Percentiles rank a stretch among this genome's conserved stretches.
Evolutionary conservation across 2,113 vertebrate species (phyloP).

Genomic region (Lasiurus cinereus): DNA sequence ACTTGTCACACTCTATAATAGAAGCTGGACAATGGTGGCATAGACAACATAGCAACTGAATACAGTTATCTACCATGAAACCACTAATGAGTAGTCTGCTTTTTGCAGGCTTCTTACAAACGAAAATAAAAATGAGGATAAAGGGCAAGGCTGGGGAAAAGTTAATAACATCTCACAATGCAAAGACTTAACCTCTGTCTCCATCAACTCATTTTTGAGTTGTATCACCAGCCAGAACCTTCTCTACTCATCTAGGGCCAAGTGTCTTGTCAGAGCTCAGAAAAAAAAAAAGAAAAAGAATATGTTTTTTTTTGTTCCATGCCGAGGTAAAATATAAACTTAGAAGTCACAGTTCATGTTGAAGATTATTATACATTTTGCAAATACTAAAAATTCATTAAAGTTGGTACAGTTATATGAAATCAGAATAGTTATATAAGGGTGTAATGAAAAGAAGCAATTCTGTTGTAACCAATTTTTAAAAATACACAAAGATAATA

Average conservation of each 20-base stretch:
- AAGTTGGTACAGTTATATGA: constrained; percentile 55
- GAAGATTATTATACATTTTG: constrained; percentile 35
- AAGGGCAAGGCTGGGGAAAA: constrained; percentile 52
- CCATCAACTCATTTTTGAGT: constrained; percentile 48
- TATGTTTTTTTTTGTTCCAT: background rate
- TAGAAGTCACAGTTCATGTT: constrained; percentile 40
- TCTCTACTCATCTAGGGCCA: background rate
- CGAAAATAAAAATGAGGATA: constrained; percentile 16
- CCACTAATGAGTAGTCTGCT: constrained; percentile 38
- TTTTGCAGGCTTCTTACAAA: constrained; percentile 55
- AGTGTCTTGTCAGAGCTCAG: background rate
- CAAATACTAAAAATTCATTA: constrained; percentile 62
- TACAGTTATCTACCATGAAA: background rate
- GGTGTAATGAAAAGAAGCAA: constrained; percentile 63
- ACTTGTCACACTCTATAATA: constrained; percentile 18
- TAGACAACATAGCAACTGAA: background rate
- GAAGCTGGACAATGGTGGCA: background rate
- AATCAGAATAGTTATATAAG: constrained; percentile 57
- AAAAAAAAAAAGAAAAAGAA: background rate
- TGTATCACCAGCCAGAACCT: constrained; percentile 1
- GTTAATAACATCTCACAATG: constrained; percentile 52
- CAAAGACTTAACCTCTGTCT: constrained; percentile 58
- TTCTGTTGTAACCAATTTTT: constrained; percentile 61
- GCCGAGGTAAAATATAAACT: constrained; percentile 30
- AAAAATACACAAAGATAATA: constrained; percentile 49